Evolutionary conservation across 2,888 invertebrate genomes (phyloP).

Genomic region (Chymomyza caudatula): DNA sequence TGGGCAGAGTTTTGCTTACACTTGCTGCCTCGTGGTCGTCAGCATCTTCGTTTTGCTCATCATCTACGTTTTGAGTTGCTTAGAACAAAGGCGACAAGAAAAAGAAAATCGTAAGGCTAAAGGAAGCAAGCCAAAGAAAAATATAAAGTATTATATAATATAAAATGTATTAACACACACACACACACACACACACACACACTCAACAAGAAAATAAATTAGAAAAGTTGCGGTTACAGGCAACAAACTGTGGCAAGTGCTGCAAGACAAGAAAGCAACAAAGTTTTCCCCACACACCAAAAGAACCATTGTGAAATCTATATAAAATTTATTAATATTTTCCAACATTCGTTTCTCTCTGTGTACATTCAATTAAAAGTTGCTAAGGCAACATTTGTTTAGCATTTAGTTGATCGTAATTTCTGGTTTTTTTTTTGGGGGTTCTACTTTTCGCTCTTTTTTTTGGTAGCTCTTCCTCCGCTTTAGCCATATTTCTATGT

Average conservation of each 20-base stretch:
- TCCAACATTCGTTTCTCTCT: slow-evolving; percentile 6
- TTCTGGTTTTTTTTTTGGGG: slow-evolving; percentile 4
- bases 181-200: slow-evolving; percentile 31
- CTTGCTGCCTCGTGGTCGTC: slow-evolving; percentile 32
- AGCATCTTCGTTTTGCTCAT: not conserved
- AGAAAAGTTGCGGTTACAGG: slow-evolving; percentile 59
- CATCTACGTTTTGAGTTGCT: slow-evolving; percentile 37
- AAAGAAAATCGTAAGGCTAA: slow-evolving; percentile 29
- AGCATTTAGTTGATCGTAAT: slow-evolving; percentile 38
- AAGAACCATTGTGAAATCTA: slow-evolving; percentile 29
- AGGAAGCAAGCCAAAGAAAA: slow-evolving; percentile 38
- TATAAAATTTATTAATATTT: slow-evolving; percentile 65
- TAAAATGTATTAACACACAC: slow-evolving; percentile 52
- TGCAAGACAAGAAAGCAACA: slow-evolving; percentile 7
- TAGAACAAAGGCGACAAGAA: slow-evolving; percentile 57
- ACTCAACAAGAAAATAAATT: slow-evolving; percentile 61
- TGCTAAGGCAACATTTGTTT: slow-evolving; percentile 55
- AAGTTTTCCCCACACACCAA: slow-evolving; percentile 35
- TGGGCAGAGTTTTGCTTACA: slow-evolving; percentile 51
- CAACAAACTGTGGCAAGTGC: slow-evolving; percentile 18
- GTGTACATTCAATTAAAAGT: slow-evolving; percentile 66
- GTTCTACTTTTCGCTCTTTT: slow-evolving; percentile 2
- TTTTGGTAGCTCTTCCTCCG: not conserved
- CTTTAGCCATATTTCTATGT: not conserved
- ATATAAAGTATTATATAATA: slow-evolving; percentile 67